phyloP scores from a whole-genome alignment of 2,113 vertebrate genomes.

The Sakesphorus luctuosus region DNA sequence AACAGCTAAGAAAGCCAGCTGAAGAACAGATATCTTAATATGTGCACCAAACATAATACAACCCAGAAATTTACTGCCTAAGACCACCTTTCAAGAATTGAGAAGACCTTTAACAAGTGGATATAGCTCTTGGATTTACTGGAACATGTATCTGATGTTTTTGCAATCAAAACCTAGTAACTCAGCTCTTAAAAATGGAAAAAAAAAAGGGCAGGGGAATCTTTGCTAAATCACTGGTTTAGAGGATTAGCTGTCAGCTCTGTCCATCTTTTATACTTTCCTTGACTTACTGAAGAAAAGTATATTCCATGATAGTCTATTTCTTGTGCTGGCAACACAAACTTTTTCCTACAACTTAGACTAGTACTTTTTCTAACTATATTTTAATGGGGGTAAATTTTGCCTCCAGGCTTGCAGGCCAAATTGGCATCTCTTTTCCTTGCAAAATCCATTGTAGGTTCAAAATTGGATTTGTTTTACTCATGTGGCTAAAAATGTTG shows the following conservation, averaged over 20 bases:
- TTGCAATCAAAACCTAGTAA: not conserved
- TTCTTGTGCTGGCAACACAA: not conserved
- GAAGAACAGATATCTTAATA: not conserved
- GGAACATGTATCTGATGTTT: not conserved
- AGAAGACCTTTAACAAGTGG: not conserved
- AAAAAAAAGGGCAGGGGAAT: fast-evolving
- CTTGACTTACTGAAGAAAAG: not conserved
- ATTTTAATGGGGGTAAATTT: not conserved
- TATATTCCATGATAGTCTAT: not conserved
- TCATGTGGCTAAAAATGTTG: not conserved
- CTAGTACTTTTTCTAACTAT: not conserved
- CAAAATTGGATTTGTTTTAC: not conserved
- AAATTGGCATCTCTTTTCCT: not conserved
- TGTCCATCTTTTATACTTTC: not conserved
- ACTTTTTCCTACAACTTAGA: not conserved
- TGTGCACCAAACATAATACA: not conserved
- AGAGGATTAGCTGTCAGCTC: not conserved
- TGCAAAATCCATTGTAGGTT: not conserved
- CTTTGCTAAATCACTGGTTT: not conserved
- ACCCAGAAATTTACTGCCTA: not conserved
- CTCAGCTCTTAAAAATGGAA: not conserved
- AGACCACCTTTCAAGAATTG: not conserved
- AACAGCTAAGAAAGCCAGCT: not conserved
- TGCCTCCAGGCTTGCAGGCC: not conserved
- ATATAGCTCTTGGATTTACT: not conserved